Evolutionary conservation across 1,140 invertebrate species (phyloP), one percentile per base, ranked within the genome.

Genomic region (Penaeus vannamei): DNA sequence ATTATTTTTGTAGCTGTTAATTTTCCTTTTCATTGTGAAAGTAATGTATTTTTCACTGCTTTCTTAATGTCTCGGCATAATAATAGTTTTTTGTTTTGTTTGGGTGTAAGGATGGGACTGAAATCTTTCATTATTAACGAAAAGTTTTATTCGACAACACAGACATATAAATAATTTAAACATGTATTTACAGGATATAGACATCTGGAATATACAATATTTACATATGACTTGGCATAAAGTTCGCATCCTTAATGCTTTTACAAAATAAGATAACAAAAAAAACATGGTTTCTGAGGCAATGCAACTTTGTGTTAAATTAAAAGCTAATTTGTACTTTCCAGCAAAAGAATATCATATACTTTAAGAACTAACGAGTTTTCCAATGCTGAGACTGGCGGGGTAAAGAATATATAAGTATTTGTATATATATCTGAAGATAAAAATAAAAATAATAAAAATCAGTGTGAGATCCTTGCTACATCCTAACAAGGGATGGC

Each of bases 81-180:
- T 2, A 7, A 0, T 42, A 7, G 4, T 42, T 42, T 42, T 2
- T 4, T 42, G 4, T 42, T 42, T 42, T 2, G 4, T 5, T 42
- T 36, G 17, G 29, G 69, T 72, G 26, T 3, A 76, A 76, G 42
- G 72, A 0, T 2, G 20, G 29, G 42, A 76, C n/a, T 20, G 20
- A 76, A 76, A 29, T 22, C 26, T 20, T 20, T 22, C 29, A 36
- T 76, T 32, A 76, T 29, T 29, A 36, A 76, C 29, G 42, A 76
- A 32, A 36, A 36, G 29, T 76, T 76, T 76, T 76, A 76, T 76
- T 76, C 42, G 72, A 76, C 72, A 76, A 76, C 72, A 76, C 72
- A 76, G 29, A 32, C 42, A 76, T 76, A 76, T 76, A 76, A 76
- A 76, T 76, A 76, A 76, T 76, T 76, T 76, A 76, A 76, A 76